Evolutionary conservation across 2,797 vertebrate species (phyloP), one percentile per base, ranked within the genome.

Genomic region (Ptychadena robeensis): DNA sequence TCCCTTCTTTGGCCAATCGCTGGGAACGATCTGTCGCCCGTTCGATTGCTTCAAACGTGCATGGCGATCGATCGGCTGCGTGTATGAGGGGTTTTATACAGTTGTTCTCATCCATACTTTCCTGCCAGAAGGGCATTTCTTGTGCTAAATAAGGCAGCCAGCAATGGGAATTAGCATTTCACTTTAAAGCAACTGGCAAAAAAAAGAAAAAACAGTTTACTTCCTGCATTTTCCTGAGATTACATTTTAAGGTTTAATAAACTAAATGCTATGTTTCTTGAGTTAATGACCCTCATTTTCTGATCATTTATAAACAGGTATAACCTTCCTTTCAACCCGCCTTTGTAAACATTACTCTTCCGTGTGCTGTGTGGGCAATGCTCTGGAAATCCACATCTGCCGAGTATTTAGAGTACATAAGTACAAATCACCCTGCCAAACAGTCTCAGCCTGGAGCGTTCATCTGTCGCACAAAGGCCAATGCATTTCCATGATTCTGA

Each of bases 361-460:
- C 53, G 40, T 72, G 64, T 67, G 77, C 68, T 72, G 31, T 78
- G 74, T 48, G 68, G 81, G 74, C 59, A 72, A 66, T 30, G 63
- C 28, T 61, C 57, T 78, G 67, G 73, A 31, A 73, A 66, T 37
- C 63, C 81, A 83, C 82, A 83, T 83, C 82, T 83, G 82, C 48
- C 69, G 31, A 40, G 35, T 73, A 83, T 79, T 83, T 79, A 79
- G 32, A 67, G 74, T 32, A 73, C 69, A 73, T 66, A 79, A 73
- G 74, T 79, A 83, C 76, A 68, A 68, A 73, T 73, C 40, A 72
- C 35, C 10, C 76, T 67, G 82, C 82, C 82, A 79, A 79, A 59
- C 37, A 28, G 61, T 59, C 75, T 78, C 28, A 61, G 81, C 81
- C 81, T 63, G 66, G 11, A 79, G 82, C 75, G 37, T 37, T 22